These are phyloP conservation scores for Pseudopleuronectes americanus DNA, from an alignment of 2,797 vertebrate species.

Conservation along the genomic window DNA sequence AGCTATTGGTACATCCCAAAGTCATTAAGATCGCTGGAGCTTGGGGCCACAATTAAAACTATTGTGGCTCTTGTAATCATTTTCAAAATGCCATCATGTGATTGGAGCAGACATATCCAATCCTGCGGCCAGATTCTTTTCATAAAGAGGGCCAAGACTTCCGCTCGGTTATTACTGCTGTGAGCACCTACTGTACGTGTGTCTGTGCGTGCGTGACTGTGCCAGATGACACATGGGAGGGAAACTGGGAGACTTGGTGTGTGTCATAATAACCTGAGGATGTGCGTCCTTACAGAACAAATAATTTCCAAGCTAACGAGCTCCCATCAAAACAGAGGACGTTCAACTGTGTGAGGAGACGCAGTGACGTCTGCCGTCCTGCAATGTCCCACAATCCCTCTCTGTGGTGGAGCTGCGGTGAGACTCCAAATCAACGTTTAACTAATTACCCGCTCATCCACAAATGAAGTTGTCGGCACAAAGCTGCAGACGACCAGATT, in stretches of 20 bases:
- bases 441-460: constrained; percentile 40
- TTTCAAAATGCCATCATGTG: constrained; percentile 58
- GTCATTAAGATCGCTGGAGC: constrained; percentile 63
- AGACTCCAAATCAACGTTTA: neutral
- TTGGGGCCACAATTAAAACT: constrained; percentile 72
- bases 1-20: constrained; percentile 53
- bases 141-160: constrained; percentile 73
- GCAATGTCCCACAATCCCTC: neutral
- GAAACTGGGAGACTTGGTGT: constrained; percentile 28
- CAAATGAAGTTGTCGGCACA: constrained; percentile 24
- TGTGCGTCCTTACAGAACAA: constrained; percentile 57
- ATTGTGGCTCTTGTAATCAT: constrained; percentile 69
- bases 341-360: constrained; percentile 15
- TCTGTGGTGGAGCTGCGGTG: neutral
- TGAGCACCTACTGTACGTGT: constrained; percentile 46
- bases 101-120: constrained; percentile 74
- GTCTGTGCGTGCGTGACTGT: constrained; percentile 11
- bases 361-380: neutral
- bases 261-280: constrained; percentile 67
- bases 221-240: constrained; percentile 32
- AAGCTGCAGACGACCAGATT: constrained; percentile 21
- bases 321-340: constrained; percentile 63
- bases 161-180: constrained; percentile 72
- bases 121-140: constrained; percentile 72
- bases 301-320: constrained; percentile 63